Evolutionary conservation across 2,113 vertebrate genomes (phyloP).

Genomic region (Gasterosteus nipponicus): DNA sequence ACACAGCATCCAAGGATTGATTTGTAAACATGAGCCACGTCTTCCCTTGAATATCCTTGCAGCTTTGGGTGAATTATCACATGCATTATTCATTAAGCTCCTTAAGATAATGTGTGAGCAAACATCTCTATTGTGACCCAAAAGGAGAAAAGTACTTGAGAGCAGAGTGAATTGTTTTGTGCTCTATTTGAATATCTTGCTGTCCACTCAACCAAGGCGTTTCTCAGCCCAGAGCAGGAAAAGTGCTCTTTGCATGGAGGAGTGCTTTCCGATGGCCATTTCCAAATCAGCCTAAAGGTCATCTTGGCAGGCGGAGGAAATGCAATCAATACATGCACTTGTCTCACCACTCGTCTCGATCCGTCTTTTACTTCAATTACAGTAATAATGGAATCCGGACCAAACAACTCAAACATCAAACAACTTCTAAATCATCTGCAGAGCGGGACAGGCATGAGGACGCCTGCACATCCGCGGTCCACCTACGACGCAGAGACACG

Average conservation of each 20-base stretch:
- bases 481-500: no score
- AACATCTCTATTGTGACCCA: constrained; percentile 51
- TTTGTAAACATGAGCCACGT: constrained; percentile 26
- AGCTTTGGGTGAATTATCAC: neutral
- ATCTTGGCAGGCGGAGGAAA: neutral
- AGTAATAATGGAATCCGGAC: constrained; percentile 1
- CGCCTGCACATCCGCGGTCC: no score
- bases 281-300: constrained; percentile 30
- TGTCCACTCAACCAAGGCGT: neutral
- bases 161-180: neutral
- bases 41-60: constrained; percentile 4
- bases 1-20: constrained; percentile 7
- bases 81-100: constrained; percentile 65
- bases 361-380: neutral
- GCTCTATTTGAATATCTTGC: no score
- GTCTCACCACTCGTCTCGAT: neutral
- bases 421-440: no score
- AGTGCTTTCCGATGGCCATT: constrained; percentile 10
- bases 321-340: constrained; percentile 31
- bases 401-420: no score
- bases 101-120: constrained; percentile 42
- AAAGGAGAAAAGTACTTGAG: constrained; percentile 24
- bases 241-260: constrained; percentile 26
- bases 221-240: constrained; percentile 25
- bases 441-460: no score